Evolutionary conservation across 2,888 invertebrate species (phyloP).

Genomic region (Lordiphosa fenestrarum): DNA sequence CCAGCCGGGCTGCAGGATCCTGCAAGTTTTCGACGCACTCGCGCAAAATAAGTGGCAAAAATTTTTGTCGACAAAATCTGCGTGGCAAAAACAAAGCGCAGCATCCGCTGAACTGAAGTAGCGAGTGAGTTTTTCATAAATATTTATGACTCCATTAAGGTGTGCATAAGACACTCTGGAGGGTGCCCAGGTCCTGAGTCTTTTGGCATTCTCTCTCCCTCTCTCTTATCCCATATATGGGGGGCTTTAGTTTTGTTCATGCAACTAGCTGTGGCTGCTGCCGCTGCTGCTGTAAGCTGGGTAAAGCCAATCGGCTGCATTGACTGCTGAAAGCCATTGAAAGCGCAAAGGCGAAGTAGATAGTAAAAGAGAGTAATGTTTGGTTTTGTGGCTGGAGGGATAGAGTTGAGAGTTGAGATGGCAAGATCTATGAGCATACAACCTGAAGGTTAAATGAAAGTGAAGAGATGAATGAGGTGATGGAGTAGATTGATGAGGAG

Average conservation of each 20-base stretch:
- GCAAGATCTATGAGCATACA: constrained; percentile 7
- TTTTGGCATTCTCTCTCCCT: constrained; percentile 6
- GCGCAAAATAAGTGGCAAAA: constrained; percentile 63
- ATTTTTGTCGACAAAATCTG: constrained; percentile 36
- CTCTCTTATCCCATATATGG: constrained; percentile 5
- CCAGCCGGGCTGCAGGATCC: constrained; percentile 8
- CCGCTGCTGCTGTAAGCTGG: constrained; percentile 47
- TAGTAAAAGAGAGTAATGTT: constrained; percentile 13
- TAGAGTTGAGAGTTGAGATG: constrained; percentile 8
- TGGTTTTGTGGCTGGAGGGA: constrained; percentile 17
- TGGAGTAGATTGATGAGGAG: constrained; percentile 4
- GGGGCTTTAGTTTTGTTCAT: constrained; percentile 49
- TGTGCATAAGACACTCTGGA: constrained; percentile 75
- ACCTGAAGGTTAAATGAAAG: constrained; percentile 12
- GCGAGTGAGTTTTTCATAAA: constrained; percentile 74
- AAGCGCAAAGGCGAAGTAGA: constrained; percentile 1
- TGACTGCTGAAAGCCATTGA: constrained; percentile 31
- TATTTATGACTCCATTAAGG: constrained; percentile 80
- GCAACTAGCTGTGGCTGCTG: constrained; percentile 40
- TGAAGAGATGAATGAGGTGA: constrained; percentile 11
- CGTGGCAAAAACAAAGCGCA: constrained; percentile 51
- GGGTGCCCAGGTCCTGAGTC: constrained; percentile 34
- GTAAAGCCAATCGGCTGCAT: constrained; percentile 44
- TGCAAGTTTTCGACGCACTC: constrained; percentile 37
- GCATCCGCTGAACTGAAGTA: constrained; percentile 28